A percentile compares a stretch with the other conserved stretches of the same genome.
Conservation (phyloP, 2,797 vertebrate genomes). For the Cossypha heuglini region DNA sequence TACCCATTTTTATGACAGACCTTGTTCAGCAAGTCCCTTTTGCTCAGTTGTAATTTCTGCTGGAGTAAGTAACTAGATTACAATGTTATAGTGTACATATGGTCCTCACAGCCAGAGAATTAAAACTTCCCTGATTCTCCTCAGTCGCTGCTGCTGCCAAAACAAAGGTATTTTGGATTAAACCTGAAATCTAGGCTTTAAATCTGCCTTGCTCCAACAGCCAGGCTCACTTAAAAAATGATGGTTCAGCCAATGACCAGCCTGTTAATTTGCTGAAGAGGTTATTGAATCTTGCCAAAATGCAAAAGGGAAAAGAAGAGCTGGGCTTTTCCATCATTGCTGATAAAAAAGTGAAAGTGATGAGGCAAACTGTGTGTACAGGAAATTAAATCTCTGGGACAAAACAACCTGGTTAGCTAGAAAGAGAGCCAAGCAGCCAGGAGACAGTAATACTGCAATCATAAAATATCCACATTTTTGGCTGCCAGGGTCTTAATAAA, state of each 20-base stretch:
- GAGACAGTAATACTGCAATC: background rate
- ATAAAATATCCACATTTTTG: background rate
- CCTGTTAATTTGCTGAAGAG: background rate
- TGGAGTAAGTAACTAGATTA: background rate
- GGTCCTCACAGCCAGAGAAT: background rate
- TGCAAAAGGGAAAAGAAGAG: background rate
- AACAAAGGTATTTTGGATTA: background rate
- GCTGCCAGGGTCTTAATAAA: background rate
- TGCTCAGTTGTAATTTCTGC: background rate
- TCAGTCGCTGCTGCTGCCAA: background rate
- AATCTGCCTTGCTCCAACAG: background rate
- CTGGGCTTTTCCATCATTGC: background rate
- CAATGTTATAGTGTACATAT: background rate
- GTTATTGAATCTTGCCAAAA: slow-evolving; percentile 1
- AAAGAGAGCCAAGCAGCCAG: background rate
- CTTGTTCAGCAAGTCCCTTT: background rate
- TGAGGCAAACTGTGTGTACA: background rate
- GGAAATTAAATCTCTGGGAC: slow-evolving; percentile 20
- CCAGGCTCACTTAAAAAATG: background rate
- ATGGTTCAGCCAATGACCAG: background rate
- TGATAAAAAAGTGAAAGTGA: background rate
- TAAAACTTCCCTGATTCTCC: background rate
- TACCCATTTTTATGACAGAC: background rate
- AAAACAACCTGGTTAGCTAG: slow-evolving; percentile 15
- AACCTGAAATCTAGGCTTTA: background rate